These are phyloP conservation scores for Spatulosminthurus flaviceps DNA, from an alignment of 2,888 invertebrate genomes.

Conservation along the genomic window DNA sequence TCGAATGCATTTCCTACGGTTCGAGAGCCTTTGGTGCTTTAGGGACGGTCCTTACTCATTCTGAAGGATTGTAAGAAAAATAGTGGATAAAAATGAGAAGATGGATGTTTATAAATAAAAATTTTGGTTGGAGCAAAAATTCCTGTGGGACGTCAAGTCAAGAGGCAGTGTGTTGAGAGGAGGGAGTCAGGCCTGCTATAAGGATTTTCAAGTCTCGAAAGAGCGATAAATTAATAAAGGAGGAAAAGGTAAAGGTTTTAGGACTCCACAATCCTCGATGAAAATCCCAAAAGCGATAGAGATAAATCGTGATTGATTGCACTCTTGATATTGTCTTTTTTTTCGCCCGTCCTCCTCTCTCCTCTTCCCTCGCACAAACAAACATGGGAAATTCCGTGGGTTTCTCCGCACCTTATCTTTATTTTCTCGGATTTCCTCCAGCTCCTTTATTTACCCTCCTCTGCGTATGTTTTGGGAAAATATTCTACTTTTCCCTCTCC, in stretches of 20 bases:
- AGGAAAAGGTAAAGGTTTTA: constrained; percentile 60
- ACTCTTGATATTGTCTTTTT: constrained; percentile 57
- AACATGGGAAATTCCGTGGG: background rate
- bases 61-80: background rate
- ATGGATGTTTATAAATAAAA: constrained; percentile 56
- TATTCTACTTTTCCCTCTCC: constrained; percentile 31
- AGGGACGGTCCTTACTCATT: background rate
- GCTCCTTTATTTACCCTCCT: background rate
- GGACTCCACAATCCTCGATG: constrained; percentile 54
- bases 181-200: constrained; percentile 37
- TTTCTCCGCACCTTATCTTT: constrained; percentile 16
- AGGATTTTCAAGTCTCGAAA: constrained; percentile 56
- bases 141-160: constrained; percentile 48
- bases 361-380: background rate
- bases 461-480: background rate
- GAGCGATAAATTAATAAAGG: constrained; percentile 64
- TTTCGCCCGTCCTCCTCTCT: background rate
- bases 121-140: constrained; percentile 48
- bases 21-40: no score
- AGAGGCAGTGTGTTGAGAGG: constrained; percentile 32
- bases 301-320: constrained; percentile 64
- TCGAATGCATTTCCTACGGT: no score
- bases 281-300: constrained; percentile 64
- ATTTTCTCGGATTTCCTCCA: background rate
- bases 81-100: constrained; percentile 29